Evolutionary conservation across 2,888 invertebrate genomes (phyloP).

Genomic region (Agrotis ipsilon): DNA sequence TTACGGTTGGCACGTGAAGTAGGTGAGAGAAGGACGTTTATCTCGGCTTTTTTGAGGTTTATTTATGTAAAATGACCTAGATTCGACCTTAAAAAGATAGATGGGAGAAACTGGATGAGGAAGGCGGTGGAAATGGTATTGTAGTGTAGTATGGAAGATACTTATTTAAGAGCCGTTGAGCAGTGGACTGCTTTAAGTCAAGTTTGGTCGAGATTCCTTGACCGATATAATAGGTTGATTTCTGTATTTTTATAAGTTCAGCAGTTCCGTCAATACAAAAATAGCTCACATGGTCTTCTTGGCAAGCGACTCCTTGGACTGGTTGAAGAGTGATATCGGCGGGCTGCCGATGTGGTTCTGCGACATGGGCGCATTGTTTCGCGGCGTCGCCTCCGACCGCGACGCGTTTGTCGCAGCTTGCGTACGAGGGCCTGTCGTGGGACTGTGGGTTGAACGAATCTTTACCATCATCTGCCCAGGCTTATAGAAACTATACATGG

Average conservation of each 20-base stretch:
- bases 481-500: not conserved
- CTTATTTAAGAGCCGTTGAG: too few relatives aligned
- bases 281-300: constrained; percentile 80
- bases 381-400: constrained; percentile 57
- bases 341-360: constrained; percentile 76
- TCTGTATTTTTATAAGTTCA: not conserved
- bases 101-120: not conserved
- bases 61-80: not conserved
- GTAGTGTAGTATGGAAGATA: not conserved
- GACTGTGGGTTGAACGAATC: constrained; percentile 55
- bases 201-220: not conserved
- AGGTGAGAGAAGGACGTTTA: not conserved
- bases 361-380: constrained; percentile 48
- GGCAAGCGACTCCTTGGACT: constrained; percentile 85
- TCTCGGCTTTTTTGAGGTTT: not conserved
- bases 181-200: not conserved
- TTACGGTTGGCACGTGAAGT: not conserved
- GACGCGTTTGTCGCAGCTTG: constrained; percentile 58
- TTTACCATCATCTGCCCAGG: not conserved
- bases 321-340: constrained; percentile 84
- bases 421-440: constrained; percentile 60
- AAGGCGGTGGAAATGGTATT: not conserved
- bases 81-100: not conserved
- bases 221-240: not conserved
- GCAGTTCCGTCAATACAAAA: not conserved